Percentiles rank a stretch among this genome's conserved stretches.
Conservation (phyloP, 92 coral and sea anemone genomes). For the Porites lobata region DNA sequence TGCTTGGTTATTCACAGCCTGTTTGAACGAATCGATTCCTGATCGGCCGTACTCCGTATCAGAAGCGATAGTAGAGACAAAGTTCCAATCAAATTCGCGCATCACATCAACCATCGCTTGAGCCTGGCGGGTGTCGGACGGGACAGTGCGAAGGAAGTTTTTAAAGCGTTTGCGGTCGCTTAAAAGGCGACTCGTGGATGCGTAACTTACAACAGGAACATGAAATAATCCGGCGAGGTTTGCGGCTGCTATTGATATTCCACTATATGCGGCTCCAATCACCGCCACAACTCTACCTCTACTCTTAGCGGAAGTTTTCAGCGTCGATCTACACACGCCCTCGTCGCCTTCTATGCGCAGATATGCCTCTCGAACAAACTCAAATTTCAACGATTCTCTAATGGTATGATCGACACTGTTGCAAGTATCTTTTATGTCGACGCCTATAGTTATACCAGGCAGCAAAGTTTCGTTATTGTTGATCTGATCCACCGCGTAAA, state of each 20-base stretch:
- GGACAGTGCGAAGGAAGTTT: constrained; percentile 85
- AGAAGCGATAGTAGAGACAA: constrained; percentile 78
- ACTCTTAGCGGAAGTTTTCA: not conserved
- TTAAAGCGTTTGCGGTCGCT: constrained; percentile 79
- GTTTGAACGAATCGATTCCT: constrained; percentile 79
- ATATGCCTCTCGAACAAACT: constrained; percentile 70
- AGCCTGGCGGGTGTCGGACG: constrained; percentile 84
- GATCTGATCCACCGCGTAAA: constrained; percentile 73
- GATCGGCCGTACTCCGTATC: constrained; percentile 88
- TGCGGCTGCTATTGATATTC: constrained; percentile 83
- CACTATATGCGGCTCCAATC: constrained; percentile 89
- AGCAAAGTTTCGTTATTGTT: constrained; percentile 69
- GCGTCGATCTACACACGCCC: constrained; percentile 7
- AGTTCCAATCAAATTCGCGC: constrained; percentile 69
- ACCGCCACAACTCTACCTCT: constrained; percentile 69
- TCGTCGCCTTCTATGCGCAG: constrained; percentile 2
- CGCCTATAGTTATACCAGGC: constrained; percentile 77
- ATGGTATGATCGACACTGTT: constrained; percentile 85
- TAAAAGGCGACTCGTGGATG: constrained; percentile 90
- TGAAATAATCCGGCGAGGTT: constrained; percentile 84
- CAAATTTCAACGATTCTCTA: constrained; percentile 64
- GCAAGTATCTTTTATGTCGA: constrained; percentile 79
- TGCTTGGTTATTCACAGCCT: constrained; percentile 41
- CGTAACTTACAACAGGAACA: constrained; percentile 91
- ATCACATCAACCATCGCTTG: constrained; percentile 76